Base-by-base conservation (phyloP, 1,140 invertebrate genomes). In the Latrodectus geometricus region DNA sequence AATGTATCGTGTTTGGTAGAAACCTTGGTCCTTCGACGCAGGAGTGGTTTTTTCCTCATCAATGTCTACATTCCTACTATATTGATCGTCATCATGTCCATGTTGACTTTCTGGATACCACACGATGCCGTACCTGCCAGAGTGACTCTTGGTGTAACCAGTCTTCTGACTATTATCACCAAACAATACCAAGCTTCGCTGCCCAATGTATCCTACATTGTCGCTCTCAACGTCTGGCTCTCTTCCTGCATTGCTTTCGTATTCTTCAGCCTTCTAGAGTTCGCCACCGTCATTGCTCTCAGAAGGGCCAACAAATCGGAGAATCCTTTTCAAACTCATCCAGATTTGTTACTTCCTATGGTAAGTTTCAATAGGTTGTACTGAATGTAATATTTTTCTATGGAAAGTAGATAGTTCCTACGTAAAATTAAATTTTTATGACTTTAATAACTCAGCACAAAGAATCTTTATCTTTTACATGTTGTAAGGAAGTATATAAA, bases 221-320 rank as follows among this genome's bases (percentile, higher is more conserved):
- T 96, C 94, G 95, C 95, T 9, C 91, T 96, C n/a, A 96, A 97
- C 90, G 91, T 96, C 0, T 97, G 96, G 96, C 96, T 96, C 94
- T 95, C 95, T 17, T 94, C 94, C n/a, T 96, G 96, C 89, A 95
- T 96, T 93, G 93, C 96, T 80, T 96, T 96, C 81, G 95, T 97
- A 8, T 96, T 96, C 89, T 94, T 95, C 4, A 95, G 95, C 5
- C 91, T 96, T 15, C 94, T 94, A 48, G 96, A 97, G 92, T 87
- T 65, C 23, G 86, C 78, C n/a, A 23, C 54, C 1, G 86, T 87
- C 12, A 76, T 87, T 12, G 75, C 84, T 9, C 9, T 86, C 14
- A 86, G 15, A 23, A 65, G 17, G 7, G 61, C 35, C 8, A n/a
- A 5, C n/a, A 75, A 50, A 21, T 72, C 9, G 14, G 12, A 81